A percentile compares a stretch with the other conserved stretches of the same genome.
phyloP scores from a whole-genome alignment of 2,888 invertebrate species.

The Dasypogon diadema region DNA sequence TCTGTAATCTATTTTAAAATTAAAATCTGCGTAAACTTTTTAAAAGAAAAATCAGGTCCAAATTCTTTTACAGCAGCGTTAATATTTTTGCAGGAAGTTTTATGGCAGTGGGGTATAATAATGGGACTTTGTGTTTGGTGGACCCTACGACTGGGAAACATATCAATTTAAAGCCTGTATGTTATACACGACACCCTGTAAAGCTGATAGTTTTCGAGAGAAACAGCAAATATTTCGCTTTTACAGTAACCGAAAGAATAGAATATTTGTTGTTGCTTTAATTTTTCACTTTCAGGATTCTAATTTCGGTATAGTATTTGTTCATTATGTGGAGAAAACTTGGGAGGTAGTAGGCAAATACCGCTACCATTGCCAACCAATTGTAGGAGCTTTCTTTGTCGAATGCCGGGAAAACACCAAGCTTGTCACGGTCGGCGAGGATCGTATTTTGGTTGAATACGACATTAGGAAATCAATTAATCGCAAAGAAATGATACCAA shows the following conservation, averaged over 20 bases:
- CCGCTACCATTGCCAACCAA: slow-evolving; percentile 73
- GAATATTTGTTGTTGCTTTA: neutral
- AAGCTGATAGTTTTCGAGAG: neutral
- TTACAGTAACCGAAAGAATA: neutral
- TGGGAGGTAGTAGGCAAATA: slow-evolving; percentile 75
- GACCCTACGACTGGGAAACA: slow-evolving; percentile 72
- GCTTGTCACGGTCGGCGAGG: slow-evolving; percentile 73
- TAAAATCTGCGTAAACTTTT: too few species aligned
- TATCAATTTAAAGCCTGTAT: slow-evolving; percentile 68
- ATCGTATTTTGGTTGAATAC: slow-evolving; percentile 64
- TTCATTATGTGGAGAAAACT: slow-evolving; percentile 66
- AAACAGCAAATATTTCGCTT: neutral
- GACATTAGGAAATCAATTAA: slow-evolving; percentile 30
- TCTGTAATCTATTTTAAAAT: too few species aligned
- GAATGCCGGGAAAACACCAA: slow-evolving; percentile 65
- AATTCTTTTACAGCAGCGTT: too few species aligned
- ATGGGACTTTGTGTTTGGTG: slow-evolving; percentile 73
- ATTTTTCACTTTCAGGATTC: slow-evolving; percentile 69
- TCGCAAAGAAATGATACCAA: neutral
- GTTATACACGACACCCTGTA: slow-evolving; percentile 64
- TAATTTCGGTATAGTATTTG: slow-evolving; percentile 70
- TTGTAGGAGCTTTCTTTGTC: slow-evolving; percentile 72
- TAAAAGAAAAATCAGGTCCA: too few species aligned
- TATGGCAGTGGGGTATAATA: slow-evolving; percentile 69
- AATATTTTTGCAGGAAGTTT: too few species aligned